phyloP scores from a whole-genome alignment of 2,113 vertebrate species.

The Carassius auratus region DNA sequence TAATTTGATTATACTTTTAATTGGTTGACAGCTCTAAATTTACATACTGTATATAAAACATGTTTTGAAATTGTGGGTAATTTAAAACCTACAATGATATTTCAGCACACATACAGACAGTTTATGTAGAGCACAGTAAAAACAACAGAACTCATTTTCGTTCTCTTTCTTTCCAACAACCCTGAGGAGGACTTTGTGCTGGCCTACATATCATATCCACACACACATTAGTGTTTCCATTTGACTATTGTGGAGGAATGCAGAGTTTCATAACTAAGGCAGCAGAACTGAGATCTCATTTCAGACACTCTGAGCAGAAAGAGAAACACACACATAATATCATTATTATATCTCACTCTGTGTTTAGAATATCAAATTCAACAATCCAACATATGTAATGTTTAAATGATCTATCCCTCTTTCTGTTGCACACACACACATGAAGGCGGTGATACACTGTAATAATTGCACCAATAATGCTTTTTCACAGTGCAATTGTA shows the following conservation, averaged over 20 bases:
- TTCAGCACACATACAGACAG: background rate
- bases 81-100: background rate
- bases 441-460: background rate
- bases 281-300: slow-evolving; percentile 16
- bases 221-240: slow-evolving; percentile 23
- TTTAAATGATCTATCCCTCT: background rate
- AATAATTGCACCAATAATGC: background rate
- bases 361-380: background rate
- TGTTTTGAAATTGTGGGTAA: background rate
- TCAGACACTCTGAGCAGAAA: background rate
- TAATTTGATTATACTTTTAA: background rate
- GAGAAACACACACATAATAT: background rate
- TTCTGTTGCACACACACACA: background rate
- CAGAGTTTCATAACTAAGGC: slow-evolving; percentile 24
- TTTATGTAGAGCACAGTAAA: background rate
- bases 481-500: background rate
- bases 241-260: slow-evolving; percentile 30
- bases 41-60: background rate
- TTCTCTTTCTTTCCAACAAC: background rate
- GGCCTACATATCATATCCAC: slow-evolving; percentile 15
- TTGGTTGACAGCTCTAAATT: background rate
- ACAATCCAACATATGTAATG: background rate
- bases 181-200: background rate
- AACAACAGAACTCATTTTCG: background rate
- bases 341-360: background rate